phyloP scores from a whole-genome alignment of 2,888 invertebrate species.

The Beris morrisii region DNA sequence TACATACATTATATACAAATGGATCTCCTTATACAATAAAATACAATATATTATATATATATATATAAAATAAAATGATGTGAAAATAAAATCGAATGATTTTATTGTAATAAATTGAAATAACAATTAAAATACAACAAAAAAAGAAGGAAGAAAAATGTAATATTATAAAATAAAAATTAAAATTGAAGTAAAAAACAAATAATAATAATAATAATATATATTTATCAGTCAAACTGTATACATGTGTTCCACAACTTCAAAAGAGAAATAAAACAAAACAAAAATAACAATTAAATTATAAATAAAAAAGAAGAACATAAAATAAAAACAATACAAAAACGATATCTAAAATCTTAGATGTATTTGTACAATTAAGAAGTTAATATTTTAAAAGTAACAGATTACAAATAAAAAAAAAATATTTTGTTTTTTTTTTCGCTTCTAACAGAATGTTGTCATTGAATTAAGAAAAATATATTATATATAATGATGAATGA shows the following conservation, averaged over 20 bases:
- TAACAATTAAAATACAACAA: conserved; percentile 10
- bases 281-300: conserved; percentile 1
- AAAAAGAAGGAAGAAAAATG: conserved; percentile 7
- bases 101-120: conserved; percentile 6
- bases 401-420: conserved; percentile 20
- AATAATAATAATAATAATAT: background rate
- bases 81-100: conserved; percentile 1
- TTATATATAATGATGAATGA: conserved; percentile 25
- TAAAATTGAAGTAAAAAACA: conserved; percentile 12
- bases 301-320: background rate
- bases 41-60: conserved; percentile 21
- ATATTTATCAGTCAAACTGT: conserved; percentile 36
- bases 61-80: conserved; percentile 18
- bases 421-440: conserved; percentile 21
- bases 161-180: conserved; percentile 10
- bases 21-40: conserved; percentile 28
- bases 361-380: conserved; percentile 19
- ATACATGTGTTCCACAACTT: conserved; percentile 36
- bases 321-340: conserved; percentile 8
- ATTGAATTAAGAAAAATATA: conserved; percentile 29
- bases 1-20: conserved; percentile 23
- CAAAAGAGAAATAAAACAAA: conserved; percentile 22
- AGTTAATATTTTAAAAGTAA: conserved; percentile 28
- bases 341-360: conserved; percentile 8
- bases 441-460: conserved; percentile 29